phyloP scores from a whole-genome alignment of 2,888 invertebrate genomes.

The Cheilosia vernalis region DNA sequence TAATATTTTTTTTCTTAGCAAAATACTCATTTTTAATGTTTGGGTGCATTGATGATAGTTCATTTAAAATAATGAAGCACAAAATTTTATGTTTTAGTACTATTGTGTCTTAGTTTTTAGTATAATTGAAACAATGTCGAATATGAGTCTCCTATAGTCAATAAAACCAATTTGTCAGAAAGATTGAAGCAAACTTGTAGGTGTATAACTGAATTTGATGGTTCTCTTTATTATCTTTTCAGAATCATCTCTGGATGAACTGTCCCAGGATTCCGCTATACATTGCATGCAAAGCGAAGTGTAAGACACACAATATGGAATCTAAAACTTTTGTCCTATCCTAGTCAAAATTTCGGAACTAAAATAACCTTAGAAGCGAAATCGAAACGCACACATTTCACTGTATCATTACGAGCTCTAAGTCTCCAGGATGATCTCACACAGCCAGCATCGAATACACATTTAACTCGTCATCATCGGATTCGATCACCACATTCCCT shows the following conservation, averaged over 20 bases:
- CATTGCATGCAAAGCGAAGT: constrained; percentile 94
- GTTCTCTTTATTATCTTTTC: constrained; percentile 81
- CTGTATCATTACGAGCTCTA: constrained; percentile 32
- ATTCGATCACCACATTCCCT: constrained; percentile 30
- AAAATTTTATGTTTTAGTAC: too few species aligned
- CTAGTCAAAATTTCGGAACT: constrained; percentile 81
- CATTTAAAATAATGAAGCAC: too few species aligned
- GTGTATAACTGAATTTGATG: neutral
- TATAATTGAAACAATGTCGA: too few species aligned
- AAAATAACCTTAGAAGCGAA: constrained; percentile 39
- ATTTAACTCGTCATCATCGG: neutral
- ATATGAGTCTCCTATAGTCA: too few species aligned
- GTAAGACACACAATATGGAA: constrained; percentile 78
- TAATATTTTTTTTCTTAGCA: too few species aligned
- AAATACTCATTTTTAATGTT: too few species aligned
- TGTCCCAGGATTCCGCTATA: constrained; percentile 94
- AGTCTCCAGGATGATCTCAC: constrained; percentile 61
- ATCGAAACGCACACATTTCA: constrained; percentile 29
- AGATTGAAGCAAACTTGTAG: too few species aligned
- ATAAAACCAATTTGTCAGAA: too few species aligned
- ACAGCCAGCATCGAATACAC: constrained; percentile 26
- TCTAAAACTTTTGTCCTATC: constrained; percentile 75
- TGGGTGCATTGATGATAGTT: too few species aligned
- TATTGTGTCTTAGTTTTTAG: too few species aligned
- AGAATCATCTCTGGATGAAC: constrained; percentile 93